Base-by-base conservation (phyloP, 2,888 invertebrate species). In the Reticulitermes lucifugus region DNA sequence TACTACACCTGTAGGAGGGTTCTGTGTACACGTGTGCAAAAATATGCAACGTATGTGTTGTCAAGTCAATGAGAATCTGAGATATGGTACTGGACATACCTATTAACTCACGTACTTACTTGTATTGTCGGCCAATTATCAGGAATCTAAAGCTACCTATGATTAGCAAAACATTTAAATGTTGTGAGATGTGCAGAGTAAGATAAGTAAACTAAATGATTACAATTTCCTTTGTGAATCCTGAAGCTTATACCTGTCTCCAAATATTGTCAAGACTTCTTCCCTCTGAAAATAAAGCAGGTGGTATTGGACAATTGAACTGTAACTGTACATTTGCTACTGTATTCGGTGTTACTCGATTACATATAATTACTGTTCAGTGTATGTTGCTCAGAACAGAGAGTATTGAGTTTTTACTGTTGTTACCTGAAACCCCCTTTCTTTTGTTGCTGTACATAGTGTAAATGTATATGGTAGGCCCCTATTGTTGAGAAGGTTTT, bases 341-440 rank as follows among this genome's bases (percentile, higher is more conserved):
- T 87, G 87, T 87, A 87, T 85, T 87, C 86, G 87, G 86, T 87
- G 87, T 87, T 87, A 85, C 86, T 86, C 85, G 70, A 87, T 86
- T 86, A 85, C 86, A 87, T 85, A 84, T 70, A 84, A 83, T 87
- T 86, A 83, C 87, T 87, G 87, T 87, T 87, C 86, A 87, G 87
- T 87, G 87, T 85, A 86, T 87, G 87, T 87, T 87, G 86, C 86
- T 87, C 87, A 84, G 87, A 85, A 86, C 85, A 85, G 85, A 84
- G 84, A 85, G 25, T 85, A 83, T 86, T 87, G 85, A 86, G 86
- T 87, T 87, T 86, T 87, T 86, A 87, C 87, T 86, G 84, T 85
- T 86, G 86, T 85, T 86, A 86, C 87, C 87, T 86, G 85, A 86
- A 85, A 81, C 41, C 70, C 81, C 79, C n/a, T 70, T 70, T 35